Percentiles rank a stretch among this genome's conserved stretches.
Evolutionary conservation across 2,888 invertebrate species (phyloP).

Genomic region (Chesias legatella): DNA sequence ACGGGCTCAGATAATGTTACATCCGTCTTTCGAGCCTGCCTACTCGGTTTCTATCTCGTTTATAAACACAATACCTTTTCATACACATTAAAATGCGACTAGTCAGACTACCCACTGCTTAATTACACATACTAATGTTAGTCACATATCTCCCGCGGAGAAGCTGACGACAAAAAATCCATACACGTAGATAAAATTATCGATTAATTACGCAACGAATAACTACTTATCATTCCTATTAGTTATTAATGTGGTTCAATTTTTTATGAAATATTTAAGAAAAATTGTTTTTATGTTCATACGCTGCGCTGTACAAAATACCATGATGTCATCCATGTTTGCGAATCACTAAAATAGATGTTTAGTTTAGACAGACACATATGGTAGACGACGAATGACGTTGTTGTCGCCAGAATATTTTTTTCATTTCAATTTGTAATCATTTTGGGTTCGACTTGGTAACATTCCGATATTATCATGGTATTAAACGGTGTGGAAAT

Average conservation of each 20-base stretch:
- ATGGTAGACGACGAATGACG: neutral
- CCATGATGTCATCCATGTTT: constrained; percentile 1
- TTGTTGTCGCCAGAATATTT: neutral
- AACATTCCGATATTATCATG: too few relatives aligned
- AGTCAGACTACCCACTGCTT: constrained; percentile 18
- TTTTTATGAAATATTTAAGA: too few relatives aligned
- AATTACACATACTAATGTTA: constrained; percentile 19
- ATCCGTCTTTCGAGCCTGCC: constrained; percentile 44
- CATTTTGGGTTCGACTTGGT: too few relatives aligned
- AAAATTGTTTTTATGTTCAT: neutral
- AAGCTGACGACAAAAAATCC: constrained; percentile 1
- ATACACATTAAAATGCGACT: too few relatives aligned
- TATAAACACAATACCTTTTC: constrained; percentile 27
- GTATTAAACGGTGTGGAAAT: too few relatives aligned
- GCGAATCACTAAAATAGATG: neutral
- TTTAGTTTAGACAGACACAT: constrained; percentile 1
- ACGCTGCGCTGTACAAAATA: constrained; percentile 1
- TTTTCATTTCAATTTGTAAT: too few relatives aligned
- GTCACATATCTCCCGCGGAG: constrained; percentile 19
- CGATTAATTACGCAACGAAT: neutral
- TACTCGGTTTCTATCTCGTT: constrained; percentile 29
- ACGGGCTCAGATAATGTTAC: constrained; percentile 53
- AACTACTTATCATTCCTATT: too few relatives aligned
- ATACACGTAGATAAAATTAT: neutral
- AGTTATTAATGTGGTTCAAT: too few relatives aligned